These are phyloP conservation scores for Mallateleia sp. DNA, from an alignment of 2,888 invertebrate genomes.

Conservation along the genomic window DNA sequence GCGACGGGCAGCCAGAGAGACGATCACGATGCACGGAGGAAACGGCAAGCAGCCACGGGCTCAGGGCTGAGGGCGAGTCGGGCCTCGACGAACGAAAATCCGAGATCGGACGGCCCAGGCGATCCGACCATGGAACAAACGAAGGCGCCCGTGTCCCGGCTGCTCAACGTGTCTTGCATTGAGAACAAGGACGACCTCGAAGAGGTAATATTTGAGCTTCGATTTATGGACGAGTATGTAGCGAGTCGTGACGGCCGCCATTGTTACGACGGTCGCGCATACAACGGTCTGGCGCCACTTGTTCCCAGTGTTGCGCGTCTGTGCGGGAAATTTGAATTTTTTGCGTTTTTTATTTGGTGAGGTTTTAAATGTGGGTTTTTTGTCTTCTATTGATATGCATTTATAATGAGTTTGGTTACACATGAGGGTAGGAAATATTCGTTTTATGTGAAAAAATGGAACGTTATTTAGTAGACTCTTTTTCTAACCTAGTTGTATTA, in stretches of 20 bases:
- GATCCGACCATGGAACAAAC: slow-evolving; percentile 89
- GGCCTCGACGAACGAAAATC: slow-evolving; percentile 84
- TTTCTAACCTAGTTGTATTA: no score
- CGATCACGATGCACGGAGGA: slow-evolving; percentile 88
- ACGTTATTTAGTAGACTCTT: no score
- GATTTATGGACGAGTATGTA: slow-evolving; percentile 87
- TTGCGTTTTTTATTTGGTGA: slow-evolving; percentile 26
- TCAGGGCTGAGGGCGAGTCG: slow-evolving; percentile 88
- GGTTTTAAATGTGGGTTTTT: no score
- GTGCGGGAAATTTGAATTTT: slow-evolving; percentile 84
- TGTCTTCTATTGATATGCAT: no score
- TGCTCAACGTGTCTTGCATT: slow-evolving; percentile 95
- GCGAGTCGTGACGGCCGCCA: slow-evolving; percentile 88
- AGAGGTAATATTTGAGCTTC: slow-evolving; percentile 93
- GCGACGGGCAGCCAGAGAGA: slow-evolving; percentile 81
- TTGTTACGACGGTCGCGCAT: slow-evolving; percentile 91
- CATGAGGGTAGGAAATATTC: no score
- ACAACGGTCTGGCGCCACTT: slow-evolving; percentile 89
- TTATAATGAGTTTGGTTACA: no score
- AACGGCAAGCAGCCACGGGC: slow-evolving; percentile 88
- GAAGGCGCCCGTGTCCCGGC: slow-evolving; percentile 91
- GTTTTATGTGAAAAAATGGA: no score
- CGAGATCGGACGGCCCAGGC: slow-evolving; percentile 79
- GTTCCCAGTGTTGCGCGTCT: slow-evolving; percentile 73
- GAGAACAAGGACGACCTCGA: slow-evolving; percentile 97